Conservation (phyloP, 2,888 invertebrate genomes). For the Meloe dianella region DNA sequence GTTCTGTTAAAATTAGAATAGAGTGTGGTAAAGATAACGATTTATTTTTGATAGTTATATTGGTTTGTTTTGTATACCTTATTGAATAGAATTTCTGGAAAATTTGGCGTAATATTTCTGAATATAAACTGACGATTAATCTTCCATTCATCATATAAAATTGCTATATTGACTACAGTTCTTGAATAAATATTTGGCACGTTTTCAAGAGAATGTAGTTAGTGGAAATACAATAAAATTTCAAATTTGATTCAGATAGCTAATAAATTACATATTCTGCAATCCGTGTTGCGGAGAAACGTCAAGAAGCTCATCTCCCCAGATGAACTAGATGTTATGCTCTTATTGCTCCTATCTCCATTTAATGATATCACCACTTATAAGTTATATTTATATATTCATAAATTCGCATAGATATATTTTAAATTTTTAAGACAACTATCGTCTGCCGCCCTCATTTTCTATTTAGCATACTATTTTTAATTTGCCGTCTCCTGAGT, state of each 20-base stretch:
- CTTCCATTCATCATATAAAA: neutral
- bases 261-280: too few relatives aligned
- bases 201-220: neutral
- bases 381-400: neutral
- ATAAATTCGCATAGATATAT: neutral
- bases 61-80: neutral
- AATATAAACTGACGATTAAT: neutral
- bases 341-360: too few relatives aligned
- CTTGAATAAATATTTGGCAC: neutral
- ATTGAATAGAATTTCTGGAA: neutral
- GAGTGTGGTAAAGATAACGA: conserved; percentile 19
- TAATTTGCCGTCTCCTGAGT: neutral
- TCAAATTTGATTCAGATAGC: neutral
- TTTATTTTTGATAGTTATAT: conserved; percentile 7
- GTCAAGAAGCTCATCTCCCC: too few relatives aligned
- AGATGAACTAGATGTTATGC: too few relatives aligned
- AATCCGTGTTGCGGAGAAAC: too few relatives aligned
- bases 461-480: neutral
- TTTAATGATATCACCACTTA: neutral
- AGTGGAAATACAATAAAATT: neutral
- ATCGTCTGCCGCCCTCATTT: neutral
- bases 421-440: neutral
- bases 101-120: neutral
- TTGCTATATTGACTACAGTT: neutral
- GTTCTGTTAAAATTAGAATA: conserved; percentile 34